Evolutionary conservation across 2,888 invertebrate species (phyloP), one percentile per base, ranked within the genome.

Genomic region (Cephus pulcher): DNA sequence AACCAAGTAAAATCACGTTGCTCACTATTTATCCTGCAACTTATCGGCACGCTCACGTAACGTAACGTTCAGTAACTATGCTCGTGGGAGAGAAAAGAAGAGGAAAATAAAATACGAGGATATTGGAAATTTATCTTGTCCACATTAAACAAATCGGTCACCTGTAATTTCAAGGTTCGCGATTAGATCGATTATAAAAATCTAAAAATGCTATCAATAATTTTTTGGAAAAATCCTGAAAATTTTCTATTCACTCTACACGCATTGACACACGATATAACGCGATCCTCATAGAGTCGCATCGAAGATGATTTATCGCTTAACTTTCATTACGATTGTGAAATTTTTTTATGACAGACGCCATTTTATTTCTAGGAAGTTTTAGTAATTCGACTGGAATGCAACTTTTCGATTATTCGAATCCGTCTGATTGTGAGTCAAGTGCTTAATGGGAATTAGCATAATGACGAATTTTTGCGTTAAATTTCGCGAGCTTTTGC

Each of bases 351-450:
- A 78, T 80, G 80, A 81, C 78, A 80, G 73, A 78, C 79, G 76
- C 79, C 78, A 78, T 84, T 56, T 80, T 82, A 81, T 80, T 81
- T 84, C 80, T 79, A 76, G 78, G 83, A 82, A 83, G 83, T 84
- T 82, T 23, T 23, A 56, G 9, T 9, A 23, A 23, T 56, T 23
- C 56, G 56, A 23, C 56, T 9, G 56, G 23, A 56, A 23, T 23
- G 56, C 56, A 56, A 23, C 9, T 23, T 56, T 23, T 56, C 23
- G 9, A 56, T 56, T 23, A 56, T 9, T 23, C 23, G 56, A 56
- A 56, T 56, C 3, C 56, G 23, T 56, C 23, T 56, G 30, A 30
- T 30, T 30, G 30, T 30, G 56, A 56, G 23, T 56, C 56, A 56
- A 23, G 23, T 23, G 15, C 23, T 15, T 15, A 15, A 37, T 40